Evolutionary conservation across 1,140 invertebrate genomes (phyloP), one percentile per base, ranked within the genome.

Genomic region (Dendroctonus valens): DNA sequence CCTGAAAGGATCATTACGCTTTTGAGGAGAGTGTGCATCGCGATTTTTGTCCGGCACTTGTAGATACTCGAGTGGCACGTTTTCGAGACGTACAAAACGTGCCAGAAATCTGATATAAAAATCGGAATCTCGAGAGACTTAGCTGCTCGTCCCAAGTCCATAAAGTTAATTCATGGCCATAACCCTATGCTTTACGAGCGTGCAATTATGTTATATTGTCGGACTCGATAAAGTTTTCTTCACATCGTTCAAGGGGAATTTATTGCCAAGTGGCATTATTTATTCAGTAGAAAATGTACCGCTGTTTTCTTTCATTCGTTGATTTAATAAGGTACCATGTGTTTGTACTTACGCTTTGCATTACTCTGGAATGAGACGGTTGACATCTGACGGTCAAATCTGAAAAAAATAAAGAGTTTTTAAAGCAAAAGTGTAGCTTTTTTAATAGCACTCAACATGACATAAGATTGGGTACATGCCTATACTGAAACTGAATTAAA

Each of bases 91-190:
- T 70, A 73, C 65, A 66, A 68, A 72, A 74, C 73, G 73, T 74
- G 72, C 69, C 67, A 62, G 69, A 74, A 74, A 74, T 74, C 72
- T 68, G 72, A 72, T 74, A 74, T 72, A 74, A 74, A 74, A 74
- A 74, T 73, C 70, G 65, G 57, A 69, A 59, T 59, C 71, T 71
- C 69, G 8, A 69, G 71, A 72, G 73, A 70, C 54, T 57, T 60
- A 52, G 52, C 41, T 59, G 49, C 60, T 51, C 62, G 52, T 60
- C 57, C 65, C 68, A 59, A 68, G 58, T 68, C 66, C 63, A 70
- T 73, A 71, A 73, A 71, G 59, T 72, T 73, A 73, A 73, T 73
- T 69, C 67, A 61, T 57, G 63, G 66, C 63, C 54, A 68, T 70
- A 71, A 70, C 62, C 58, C 51, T 67, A 60, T 61, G 65, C 41